Evolutionary conservation across 2,113 vertebrate species (phyloP).

Genomic region (Puma concolor): DNA sequence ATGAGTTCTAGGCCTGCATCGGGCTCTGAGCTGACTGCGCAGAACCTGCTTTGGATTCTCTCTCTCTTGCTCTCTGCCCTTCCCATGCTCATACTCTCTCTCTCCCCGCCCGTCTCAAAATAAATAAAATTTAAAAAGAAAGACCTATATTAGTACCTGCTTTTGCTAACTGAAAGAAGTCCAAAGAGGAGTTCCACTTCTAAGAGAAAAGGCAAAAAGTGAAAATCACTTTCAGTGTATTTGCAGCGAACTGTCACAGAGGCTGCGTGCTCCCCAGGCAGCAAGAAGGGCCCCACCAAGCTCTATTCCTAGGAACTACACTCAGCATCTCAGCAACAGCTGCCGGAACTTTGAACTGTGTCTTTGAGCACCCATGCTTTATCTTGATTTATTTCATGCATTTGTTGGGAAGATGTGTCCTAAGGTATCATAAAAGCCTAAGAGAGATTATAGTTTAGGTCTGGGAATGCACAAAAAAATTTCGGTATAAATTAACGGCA

Average conservation of each 20-base stretch:
- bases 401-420: neutral
- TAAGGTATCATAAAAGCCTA: neutral
- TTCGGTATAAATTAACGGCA: neutral
- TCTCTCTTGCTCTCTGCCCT: no score
- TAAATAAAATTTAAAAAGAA: neutral
- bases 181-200: neutral
- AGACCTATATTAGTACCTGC: neutral
- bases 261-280: rapidly evolving
- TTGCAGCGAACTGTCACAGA: neutral
- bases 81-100: no score
- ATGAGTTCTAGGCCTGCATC: no score
- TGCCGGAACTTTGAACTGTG: neutral
- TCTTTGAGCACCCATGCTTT: neutral
- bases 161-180: neutral
- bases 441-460: neutral
- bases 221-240: neutral
- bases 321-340: neutral
- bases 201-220: neutral
- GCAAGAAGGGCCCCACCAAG: neutral
- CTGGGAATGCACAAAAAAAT: neutral
- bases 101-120: no score
- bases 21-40: no score
- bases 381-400: neutral
- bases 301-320: neutral
- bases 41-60: no score